Conservation (phyloP, 2,888 invertebrate genomes). For the Drosophila antonietae region DNA sequence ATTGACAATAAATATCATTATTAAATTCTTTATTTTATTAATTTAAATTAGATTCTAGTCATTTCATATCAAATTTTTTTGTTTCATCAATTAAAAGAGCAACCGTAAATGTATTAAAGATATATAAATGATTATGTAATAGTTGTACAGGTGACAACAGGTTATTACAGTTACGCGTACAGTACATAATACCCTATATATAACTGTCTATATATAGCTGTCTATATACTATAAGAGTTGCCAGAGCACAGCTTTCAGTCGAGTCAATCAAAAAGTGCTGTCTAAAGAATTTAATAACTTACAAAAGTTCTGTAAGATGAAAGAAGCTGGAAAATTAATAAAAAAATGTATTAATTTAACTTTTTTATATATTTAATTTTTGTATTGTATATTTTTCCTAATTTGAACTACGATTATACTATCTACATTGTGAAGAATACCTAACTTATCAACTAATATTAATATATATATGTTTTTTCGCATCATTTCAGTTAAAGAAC, state of each 20-base stretch:
- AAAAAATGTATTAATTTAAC: too few species aligned
- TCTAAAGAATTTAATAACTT: background rate
- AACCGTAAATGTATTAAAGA: background rate
- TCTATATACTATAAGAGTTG: background rate
- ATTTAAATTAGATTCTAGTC: too few species aligned
- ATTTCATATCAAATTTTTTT: background rate
- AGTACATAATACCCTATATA: background rate
- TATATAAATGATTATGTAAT: background rate
- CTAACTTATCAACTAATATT: background rate
- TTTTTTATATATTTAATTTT: too few species aligned
- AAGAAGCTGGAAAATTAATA: too few species aligned
- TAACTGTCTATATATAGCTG: background rate
- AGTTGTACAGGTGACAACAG: background rate
- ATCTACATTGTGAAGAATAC: too few species aligned
- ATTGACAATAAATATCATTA: background rate
- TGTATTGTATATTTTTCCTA: too few species aligned
- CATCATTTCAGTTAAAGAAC: constrained; percentile 6
- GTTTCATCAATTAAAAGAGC: background rate
- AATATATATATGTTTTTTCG: background rate
- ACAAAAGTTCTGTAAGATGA: too few species aligned
- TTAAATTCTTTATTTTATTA: background rate
- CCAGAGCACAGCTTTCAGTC: background rate
- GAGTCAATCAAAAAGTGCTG: too few species aligned
- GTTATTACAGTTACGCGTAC: background rate
- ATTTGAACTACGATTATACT: too few species aligned